Conservation (phyloP, 2,113 vertebrate species). For the Podarcis raffonei region DNA sequence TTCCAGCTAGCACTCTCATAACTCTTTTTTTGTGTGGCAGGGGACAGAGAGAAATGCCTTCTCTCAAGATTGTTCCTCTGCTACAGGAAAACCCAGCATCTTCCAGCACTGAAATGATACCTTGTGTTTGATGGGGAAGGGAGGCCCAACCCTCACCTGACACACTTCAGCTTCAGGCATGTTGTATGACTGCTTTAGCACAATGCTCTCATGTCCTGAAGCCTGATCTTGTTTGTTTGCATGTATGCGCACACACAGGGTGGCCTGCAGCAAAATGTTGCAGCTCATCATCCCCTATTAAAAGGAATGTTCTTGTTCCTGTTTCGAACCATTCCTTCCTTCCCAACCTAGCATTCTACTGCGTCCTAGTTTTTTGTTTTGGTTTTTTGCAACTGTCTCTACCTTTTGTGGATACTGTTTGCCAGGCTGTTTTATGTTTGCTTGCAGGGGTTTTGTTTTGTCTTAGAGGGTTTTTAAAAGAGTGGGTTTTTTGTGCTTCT, state of each 20-base stretch:
- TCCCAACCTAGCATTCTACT: too few species aligned
- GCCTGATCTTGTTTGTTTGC: neutral
- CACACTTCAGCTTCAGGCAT: neutral
- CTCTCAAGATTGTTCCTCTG: neutral
- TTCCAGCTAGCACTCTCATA: neutral
- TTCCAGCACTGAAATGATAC: neutral
- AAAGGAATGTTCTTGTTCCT: too few species aligned
- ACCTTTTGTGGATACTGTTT: too few species aligned
- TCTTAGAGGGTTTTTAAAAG: too few species aligned
- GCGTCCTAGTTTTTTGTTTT: too few species aligned
- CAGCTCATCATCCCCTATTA: neutral
- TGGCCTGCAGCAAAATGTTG: neutral
- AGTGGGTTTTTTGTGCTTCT: too few species aligned
- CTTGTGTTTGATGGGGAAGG: neutral
- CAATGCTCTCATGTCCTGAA: neutral
- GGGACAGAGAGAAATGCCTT: neutral
- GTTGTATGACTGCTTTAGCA: too few species aligned
- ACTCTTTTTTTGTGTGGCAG: neutral
- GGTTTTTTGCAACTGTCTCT: too few species aligned
- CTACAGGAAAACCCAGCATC: neutral
- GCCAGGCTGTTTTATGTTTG: too few species aligned
- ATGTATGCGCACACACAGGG: neutral
- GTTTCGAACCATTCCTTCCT: too few species aligned
- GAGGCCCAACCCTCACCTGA: too few species aligned
- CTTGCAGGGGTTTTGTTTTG: too few species aligned